Percentiles rank a stretch among this genome's conserved stretches.
Evolutionary conservation across 2,888 invertebrate species (phyloP).

Genomic region (Tenodera sinensis): DNA sequence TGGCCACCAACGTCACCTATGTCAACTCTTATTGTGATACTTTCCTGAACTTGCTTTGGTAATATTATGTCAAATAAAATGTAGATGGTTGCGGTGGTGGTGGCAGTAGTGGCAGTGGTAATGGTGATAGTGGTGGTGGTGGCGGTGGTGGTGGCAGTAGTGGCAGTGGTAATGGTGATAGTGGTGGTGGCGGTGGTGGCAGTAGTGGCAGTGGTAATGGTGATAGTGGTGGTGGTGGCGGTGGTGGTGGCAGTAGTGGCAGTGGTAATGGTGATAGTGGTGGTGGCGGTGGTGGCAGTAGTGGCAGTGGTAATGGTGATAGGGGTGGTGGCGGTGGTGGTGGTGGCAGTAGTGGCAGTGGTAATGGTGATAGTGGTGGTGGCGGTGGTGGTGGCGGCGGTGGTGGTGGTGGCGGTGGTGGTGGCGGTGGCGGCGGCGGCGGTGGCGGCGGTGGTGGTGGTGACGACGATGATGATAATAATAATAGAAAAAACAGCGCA

Average conservation of each 20-base stretch:
- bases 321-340: slow-evolving; percentile 52
- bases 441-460: neutral
- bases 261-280: too few relatives aligned
- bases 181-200: slow-evolving; percentile 43
- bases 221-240: slow-evolving; percentile 37
- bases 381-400: slow-evolving; percentile 57
- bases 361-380: slow-evolving; percentile 54
- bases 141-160: neutral
- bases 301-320: slow-evolving; percentile 30
- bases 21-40: too few relatives aligned
- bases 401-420: slow-evolving; percentile 59
- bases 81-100: slow-evolving; percentile 25
- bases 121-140: slow-evolving; percentile 41
- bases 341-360: slow-evolving; percentile 51
- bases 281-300: slow-evolving; percentile 28
- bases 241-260: slow-evolving; percentile 51
- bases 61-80: too few relatives aligned
- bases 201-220: neutral
- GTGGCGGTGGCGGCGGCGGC: neutral
- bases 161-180: slow-evolving; percentile 23
- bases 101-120: slow-evolving; percentile 35
- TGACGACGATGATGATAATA: too few relatives aligned
- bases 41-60: too few relatives aligned
- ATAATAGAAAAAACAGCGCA: too few relatives aligned
- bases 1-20: too few relatives aligned